Evolutionary conservation across 2,113 vertebrate genomes (phyloP), one percentile per base, ranked within the genome.

Genomic region (Xenus cinereus): DNA sequence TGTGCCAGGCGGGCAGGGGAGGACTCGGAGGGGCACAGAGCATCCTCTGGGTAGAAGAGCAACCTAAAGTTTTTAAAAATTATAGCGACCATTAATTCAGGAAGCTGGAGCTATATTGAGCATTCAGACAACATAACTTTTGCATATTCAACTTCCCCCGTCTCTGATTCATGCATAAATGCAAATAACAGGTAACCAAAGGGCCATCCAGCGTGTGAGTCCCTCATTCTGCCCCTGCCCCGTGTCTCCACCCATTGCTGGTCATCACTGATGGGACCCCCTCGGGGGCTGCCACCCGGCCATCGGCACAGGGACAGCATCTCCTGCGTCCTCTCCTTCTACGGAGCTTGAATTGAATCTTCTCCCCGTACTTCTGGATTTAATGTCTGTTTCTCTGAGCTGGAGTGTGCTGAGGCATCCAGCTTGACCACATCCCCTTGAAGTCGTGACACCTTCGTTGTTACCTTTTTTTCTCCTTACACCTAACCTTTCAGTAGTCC

Each of bases 301-400:
- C 12, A 0, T 11, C 12, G 4, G 33, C 24, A 2, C 59, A 12
- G 48, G 1, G 13, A 5, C 7, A 3, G 3, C 4, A 15, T 21
- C 46, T 32, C 30, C 46, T 37, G 23, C 23, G 7, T 21, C 62
- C 33, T n/a, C 19, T 12, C 37, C 43, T 9, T 12, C 41, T 37
- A 1, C 20, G 28, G 23, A 18, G 24, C 51, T 18, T 7, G 6
- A 35, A 15, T 37, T 9, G 12, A 18, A 15, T 7, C 33, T 21
- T 15, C 33, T 35, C 30, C 43, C 33, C 15, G 1, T 33, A 3
- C 50, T 24, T 35, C 33, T 21, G 30, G 17, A 28, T 37, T 32
- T 26, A 10, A 3, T 7, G 5, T 4, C 27, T 32, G 24, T 7
- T 20, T 19, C 54, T 33, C 39, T 73, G 46, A 50, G 39, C 54